phyloP scores from a whole-genome alignment of 1,140 invertebrate genomes.

The Drosophila lowei region DNA sequence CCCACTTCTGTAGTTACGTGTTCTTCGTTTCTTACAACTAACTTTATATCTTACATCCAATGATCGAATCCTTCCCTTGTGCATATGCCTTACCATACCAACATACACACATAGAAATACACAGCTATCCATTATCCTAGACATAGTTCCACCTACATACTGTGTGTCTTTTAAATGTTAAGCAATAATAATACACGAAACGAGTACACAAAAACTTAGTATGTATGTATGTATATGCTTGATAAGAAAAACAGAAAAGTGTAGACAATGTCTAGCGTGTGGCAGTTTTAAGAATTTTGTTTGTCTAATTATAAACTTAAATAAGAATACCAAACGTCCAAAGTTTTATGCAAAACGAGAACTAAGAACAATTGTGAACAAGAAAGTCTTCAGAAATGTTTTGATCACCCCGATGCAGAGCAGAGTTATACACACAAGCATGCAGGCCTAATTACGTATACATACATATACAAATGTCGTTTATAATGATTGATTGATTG shows the following conservation, averaged over 20 bases:
- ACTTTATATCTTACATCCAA: slow-evolving; percentile 39
- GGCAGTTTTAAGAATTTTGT: slow-evolving; percentile 72
- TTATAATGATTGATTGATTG: slow-evolving; percentile 10
- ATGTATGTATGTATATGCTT: slow-evolving; percentile 6
- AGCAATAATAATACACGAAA: slow-evolving; percentile 40
- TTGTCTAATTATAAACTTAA: slow-evolving; percentile 63
- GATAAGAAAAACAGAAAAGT: slow-evolving; percentile 20
- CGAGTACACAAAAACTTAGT: slow-evolving; percentile 48
- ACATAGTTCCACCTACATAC: slow-evolving; percentile 65
- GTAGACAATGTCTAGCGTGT: slow-evolving; percentile 70
- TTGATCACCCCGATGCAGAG: slow-evolving; percentile 39
- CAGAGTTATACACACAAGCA: slow-evolving; percentile 38
- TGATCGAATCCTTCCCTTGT: slow-evolving; percentile 57
- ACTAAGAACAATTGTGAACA: slow-evolving; percentile 79
- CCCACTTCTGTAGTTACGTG: slow-evolving; percentile 30
- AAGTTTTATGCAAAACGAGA: slow-evolving; percentile 65
- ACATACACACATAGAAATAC: slow-evolving; percentile 4
- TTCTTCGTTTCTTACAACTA: not conserved
- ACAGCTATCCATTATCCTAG: slow-evolving; percentile 28
- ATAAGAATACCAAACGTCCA: slow-evolving; percentile 75
- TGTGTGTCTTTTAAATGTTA: slow-evolving; percentile 76
- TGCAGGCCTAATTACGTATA: slow-evolving; percentile 32
- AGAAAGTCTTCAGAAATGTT: slow-evolving; percentile 70
- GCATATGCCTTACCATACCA: slow-evolving; percentile 61
- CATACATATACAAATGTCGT: slow-evolving; percentile 11